phyloP scores from a whole-genome alignment of 2,888 invertebrate species.

The Notodonta dromedarius region DNA sequence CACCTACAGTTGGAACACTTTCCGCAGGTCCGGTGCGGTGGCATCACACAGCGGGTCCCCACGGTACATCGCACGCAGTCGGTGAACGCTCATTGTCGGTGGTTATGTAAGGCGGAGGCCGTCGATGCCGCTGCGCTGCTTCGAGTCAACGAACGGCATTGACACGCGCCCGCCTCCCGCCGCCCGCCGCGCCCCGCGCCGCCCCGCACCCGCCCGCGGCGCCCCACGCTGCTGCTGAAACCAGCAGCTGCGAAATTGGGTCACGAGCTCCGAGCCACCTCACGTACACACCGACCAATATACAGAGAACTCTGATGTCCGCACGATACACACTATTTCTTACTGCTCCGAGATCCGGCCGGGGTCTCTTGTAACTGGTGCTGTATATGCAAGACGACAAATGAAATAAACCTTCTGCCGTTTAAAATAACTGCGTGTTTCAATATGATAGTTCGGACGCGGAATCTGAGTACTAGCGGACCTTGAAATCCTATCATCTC shows the following conservation, averaged over 20 bases:
- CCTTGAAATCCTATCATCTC: conserved; percentile 47
- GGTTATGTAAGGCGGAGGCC: conserved; percentile 84
- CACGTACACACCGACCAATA: conserved; percentile 67
- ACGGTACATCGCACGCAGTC: conserved; percentile 74
- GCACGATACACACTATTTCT: conserved; percentile 33
- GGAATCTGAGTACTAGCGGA: conserved; percentile 50
- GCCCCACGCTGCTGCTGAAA: conserved; percentile 77
- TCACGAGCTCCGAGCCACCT: conserved; percentile 79
- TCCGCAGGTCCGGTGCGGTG: conserved; percentile 12
- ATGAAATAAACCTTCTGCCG: conserved; percentile 70
- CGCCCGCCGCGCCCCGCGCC: conserved; percentile 49
- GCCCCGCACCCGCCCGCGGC: conserved; percentile 48
- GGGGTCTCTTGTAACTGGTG: conserved; percentile 48
- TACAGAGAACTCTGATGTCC: conserved; percentile 58
- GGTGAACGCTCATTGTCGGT: conserved; percentile 76
- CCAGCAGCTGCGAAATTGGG: conserved; percentile 83
- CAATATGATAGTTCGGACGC: conserved; percentile 58
- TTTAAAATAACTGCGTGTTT: conserved; percentile 67
- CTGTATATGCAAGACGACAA: conserved; percentile 62
- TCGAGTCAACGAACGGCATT: conserved; percentile 84
- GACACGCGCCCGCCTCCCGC: conserved; percentile 72
- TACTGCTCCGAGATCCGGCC: conserved; percentile 28
- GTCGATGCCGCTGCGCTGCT: conserved; percentile 76
- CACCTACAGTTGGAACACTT: conserved; percentile 1
- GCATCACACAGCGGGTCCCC: conserved; percentile 36